Percentiles rank a stretch among this genome's conserved stretches.
These are phyloP conservation scores for Scaptomyza pallida DNA, from an alignment of 1,140 invertebrate genomes.

Conservation along the genomic window DNA sequence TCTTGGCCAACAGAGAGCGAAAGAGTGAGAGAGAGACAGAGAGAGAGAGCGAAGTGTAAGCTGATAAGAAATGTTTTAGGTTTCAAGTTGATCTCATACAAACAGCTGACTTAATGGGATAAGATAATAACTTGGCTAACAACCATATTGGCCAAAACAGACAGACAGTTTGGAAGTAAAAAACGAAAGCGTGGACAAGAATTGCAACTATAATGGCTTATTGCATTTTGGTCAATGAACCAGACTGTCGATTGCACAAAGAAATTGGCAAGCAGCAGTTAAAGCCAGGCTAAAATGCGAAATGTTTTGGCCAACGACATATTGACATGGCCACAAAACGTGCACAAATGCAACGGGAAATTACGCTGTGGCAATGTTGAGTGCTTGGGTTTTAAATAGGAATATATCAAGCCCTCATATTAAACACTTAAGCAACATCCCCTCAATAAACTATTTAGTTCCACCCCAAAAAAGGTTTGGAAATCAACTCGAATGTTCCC, in stretches of 20 bases:
- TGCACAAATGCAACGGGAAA: conserved; percentile 59
- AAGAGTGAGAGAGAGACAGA: conserved; percentile 12
- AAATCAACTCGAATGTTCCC: neutral
- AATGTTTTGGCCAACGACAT: conserved; percentile 53
- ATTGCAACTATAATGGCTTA: neutral
- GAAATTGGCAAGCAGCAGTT: conserved; percentile 67
- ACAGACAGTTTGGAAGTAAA: neutral
- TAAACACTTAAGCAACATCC: neutral
- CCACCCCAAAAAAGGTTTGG: neutral
- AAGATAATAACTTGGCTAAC: conserved; percentile 16
- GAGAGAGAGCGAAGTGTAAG: conserved; percentile 10
- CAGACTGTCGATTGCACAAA: conserved; percentile 65
- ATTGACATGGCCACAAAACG: conserved; percentile 40
- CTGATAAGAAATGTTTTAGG: conserved; percentile 42
- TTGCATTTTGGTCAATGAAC: conserved; percentile 1
- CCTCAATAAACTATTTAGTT: neutral
- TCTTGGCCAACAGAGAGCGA: conserved; percentile 20
- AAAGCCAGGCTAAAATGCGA: conserved; percentile 55
- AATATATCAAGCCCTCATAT: conserved; percentile 23
- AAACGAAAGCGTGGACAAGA: conserved; percentile 14
- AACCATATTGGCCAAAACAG: neutral
- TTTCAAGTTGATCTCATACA: neutral
- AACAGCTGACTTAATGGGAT: conserved; percentile 12
- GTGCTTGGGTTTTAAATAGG: neutral
- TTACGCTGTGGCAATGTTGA: conserved; percentile 17